These are phyloP conservation scores for Pentamera pediparva DNA, from an alignment of 53 echinoderm and acorn worm genomes.

Conservation along the genomic window DNA sequence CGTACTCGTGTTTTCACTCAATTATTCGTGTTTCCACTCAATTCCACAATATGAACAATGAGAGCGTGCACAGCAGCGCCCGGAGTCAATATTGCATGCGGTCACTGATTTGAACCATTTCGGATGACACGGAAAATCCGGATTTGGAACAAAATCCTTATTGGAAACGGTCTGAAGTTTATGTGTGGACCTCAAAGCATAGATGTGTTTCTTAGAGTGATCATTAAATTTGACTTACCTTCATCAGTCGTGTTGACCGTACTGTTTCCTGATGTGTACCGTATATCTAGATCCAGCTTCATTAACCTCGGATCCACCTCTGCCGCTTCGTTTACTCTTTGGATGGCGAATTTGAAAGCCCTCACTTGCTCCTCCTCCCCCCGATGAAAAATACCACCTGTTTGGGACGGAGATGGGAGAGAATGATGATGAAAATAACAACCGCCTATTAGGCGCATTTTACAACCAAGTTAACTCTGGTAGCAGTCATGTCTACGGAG, in stretches of 20 bases:
- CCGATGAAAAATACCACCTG: conserved; percentile 65
- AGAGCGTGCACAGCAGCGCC: too few relatives aligned
- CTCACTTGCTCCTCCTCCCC: conserved; percentile 35
- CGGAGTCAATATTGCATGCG: too few relatives aligned
- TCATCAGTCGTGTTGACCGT: conserved; percentile 18
- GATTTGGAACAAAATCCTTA: not conserved
- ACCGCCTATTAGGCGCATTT: too few relatives aligned
- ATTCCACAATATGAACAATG: too few relatives aligned
- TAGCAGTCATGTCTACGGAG: too few relatives aligned
- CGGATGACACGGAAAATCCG: not conserved
- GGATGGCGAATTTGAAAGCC: conserved; percentile 78
- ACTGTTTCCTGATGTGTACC: conserved; percentile 16
- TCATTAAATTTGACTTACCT: not conserved
- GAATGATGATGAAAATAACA: too few relatives aligned
- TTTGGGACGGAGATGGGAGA: not conserved
- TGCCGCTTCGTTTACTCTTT: conserved; percentile 46
- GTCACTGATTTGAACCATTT: too few relatives aligned
- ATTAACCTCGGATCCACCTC: not conserved
- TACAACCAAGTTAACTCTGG: too few relatives aligned
- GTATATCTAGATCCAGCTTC: not conserved
- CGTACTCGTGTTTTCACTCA: too few relatives aligned
- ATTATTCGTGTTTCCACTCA: too few relatives aligned
- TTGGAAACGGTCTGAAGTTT: not conserved
- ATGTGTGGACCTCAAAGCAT: too few relatives aligned
- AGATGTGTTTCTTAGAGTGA: not conserved